phyloP scores from a whole-genome alignment of 2,888 invertebrate genomes.

The Papilio elwesi region DNA sequence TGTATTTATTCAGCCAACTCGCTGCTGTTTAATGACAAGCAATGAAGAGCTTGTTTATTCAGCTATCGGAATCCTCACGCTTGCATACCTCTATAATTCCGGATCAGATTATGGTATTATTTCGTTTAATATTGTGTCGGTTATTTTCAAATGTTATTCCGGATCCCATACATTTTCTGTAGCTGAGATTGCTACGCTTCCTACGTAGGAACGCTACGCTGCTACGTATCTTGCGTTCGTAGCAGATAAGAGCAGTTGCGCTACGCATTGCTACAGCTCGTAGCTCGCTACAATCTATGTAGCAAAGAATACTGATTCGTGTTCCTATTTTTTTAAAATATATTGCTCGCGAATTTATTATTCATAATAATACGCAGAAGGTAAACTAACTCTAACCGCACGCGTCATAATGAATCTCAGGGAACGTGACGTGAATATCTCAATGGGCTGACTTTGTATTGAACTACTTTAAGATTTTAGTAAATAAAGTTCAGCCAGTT shows the following conservation, averaged over 20 bases:
- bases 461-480: constrained; percentile 6
- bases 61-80: constrained; percentile 1
- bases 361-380: constrained; percentile 17
- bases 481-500: not conserved
- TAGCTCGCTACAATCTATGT: too few relatives aligned
- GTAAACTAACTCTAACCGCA: constrained; percentile 36
- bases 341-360: constrained; percentile 3
- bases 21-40: not conserved
- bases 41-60: constrained; percentile 10
- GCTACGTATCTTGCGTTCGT: too few relatives aligned
- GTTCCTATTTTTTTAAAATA: not conserved
- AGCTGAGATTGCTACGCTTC: too few relatives aligned
- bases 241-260: too few relatives aligned
- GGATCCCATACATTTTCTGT: too few relatives aligned
- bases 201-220: too few relatives aligned
- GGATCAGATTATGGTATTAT: not conserved
- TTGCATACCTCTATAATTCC: not conserved
- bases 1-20: constrained; percentile 1
- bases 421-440: constrained; percentile 33
- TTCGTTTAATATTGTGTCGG: not conserved
- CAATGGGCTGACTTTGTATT: not conserved
- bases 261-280: too few relatives aligned
- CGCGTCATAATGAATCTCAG: constrained; percentile 21
- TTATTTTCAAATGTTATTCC: too few relatives aligned
- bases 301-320: too few relatives aligned